Evolutionary conservation across 2,113 vertebrate genomes (phyloP), one percentile per base, ranked within the genome.

Genomic region (Chrysochloris asiatica): DNA sequence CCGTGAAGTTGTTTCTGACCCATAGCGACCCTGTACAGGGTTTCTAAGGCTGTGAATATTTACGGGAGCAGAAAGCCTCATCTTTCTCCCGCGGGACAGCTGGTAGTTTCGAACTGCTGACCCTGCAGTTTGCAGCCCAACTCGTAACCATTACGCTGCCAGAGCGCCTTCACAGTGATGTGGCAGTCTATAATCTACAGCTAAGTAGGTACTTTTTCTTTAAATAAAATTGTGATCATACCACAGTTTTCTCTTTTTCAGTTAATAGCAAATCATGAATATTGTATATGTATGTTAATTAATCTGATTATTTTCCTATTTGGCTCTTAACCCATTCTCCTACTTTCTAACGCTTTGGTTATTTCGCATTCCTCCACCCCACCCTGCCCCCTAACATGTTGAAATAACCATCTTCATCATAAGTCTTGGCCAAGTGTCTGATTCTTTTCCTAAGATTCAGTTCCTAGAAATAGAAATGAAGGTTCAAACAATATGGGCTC

Each of bases 401-500:
- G 50, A 63, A 86, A 43, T 61, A 65, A 69, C 38, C 24, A 6
- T 83, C 52, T 83, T 56, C 30, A 41, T 59, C 14, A 19, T 43
- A 77, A 63, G 56, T 76, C 50, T 50, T 73, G 52, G 56, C 83
- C 83, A 43, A 0, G 56, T 85, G 75, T 86, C 52, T 84, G 17
- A 61, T 59, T 89, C n/a, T 81, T 71, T 72, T 69, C 12, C 91
- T 75, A 56, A 89, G 59, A 67, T 76, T 52, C 12, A 26, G 2
- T 84, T 85, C 43, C 67, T 94, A 89, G 91, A 90, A 92, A 79
- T 21, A 47, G 45, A 73, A 83, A 19, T 16, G 10, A 17, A 54
- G 71, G 88, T 50, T 90, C 67, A 65, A 92, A 90, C 21, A 56
- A 3, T 17, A 79, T 13, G 16, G 65, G 22, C 63, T 79, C 83